phyloP scores from a whole-genome alignment of 2,113 vertebrate genomes.

The Turdus rufiventris region DNA sequence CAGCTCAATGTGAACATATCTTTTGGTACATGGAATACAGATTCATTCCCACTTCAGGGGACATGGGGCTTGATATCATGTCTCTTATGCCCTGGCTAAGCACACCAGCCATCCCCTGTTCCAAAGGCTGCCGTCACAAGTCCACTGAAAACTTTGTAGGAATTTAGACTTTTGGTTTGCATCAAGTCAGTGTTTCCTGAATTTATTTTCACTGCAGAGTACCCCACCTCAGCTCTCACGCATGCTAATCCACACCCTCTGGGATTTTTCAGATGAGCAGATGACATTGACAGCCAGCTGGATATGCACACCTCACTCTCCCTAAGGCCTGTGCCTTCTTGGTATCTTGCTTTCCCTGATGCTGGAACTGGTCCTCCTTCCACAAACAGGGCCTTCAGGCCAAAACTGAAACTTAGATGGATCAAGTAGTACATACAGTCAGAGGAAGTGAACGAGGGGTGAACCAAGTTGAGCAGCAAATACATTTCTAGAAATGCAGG shows the following conservation, averaged over 20 bases:
- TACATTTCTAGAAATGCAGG: neutral
- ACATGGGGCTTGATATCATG: neutral
- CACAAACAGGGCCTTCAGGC: neutral
- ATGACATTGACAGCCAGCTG: neutral
- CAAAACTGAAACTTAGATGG: neutral
- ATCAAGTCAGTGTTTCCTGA: neutral
- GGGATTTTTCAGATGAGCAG: neutral
- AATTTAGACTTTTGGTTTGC: neutral
- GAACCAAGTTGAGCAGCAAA: neutral
- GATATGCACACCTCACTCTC: neutral
- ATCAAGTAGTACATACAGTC: neutral
- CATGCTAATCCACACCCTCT: neutral
- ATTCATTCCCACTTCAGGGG: neutral
- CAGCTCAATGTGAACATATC: neutral
- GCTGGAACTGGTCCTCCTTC: neutral
- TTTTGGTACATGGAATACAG: rapidly evolving
- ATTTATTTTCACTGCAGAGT: neutral
- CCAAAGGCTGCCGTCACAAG: neutral
- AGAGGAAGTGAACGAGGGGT: neutral
- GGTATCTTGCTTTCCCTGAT: neutral
- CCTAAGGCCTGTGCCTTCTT: neutral
- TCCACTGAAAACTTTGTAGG: neutral
- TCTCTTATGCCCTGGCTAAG: neutral
- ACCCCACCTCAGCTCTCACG: neutral
- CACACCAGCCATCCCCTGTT: neutral